Evolutionary conservation across 23 tunicate genomes (phyloP), one percentile per base, ranked within the genome.

Genomic region (Halocynthia roretzi): DNA sequence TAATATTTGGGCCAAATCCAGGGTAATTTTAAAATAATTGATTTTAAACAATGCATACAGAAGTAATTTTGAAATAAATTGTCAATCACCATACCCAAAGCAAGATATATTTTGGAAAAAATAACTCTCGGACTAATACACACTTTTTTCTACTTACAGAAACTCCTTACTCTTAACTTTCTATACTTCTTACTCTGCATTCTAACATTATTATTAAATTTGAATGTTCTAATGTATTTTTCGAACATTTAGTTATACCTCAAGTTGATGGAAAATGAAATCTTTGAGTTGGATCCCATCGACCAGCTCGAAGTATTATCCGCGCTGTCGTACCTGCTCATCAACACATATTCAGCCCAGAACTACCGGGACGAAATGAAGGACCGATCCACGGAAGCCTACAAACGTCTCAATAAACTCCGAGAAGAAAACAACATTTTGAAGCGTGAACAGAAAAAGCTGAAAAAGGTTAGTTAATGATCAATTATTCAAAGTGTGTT

Each of bases 311-410:
- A 82, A 62, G 87, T 87, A 11, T 8, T 87, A 66, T 77, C 83
- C 10, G 76, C 94, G 8, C 80, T 87, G 22, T 80, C 87, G 10
- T 87, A 87, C 73, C 80, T 86, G 6, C 80, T 87, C 17, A 72
- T 82, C 71, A 87, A 87, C 80, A 87, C 94, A 19, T 87, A 87
- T 55, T 83, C 94, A 9, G 94, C 82, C 6, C 94, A 87, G 57
- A 55, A 60, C 7, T 71, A 87, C 69, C 77, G 82, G 74, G 87
- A 77, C 7, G 83, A 87, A 5, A 71, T 83, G 6, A 71, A 22
- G 74, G 68, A 77, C 54, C 82, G 73, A 67, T 81, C 86, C 7
- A 62, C 83, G 10, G 78, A 57, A 22, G 73, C 67, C 8, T 87
- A 75, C 76, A 82, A 77, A n/a, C 72, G 72, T 77, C 74, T 82